phyloP scores from a whole-genome alignment of 2,888 invertebrate genomes.

The Zaprionus bogoriensis region DNA sequence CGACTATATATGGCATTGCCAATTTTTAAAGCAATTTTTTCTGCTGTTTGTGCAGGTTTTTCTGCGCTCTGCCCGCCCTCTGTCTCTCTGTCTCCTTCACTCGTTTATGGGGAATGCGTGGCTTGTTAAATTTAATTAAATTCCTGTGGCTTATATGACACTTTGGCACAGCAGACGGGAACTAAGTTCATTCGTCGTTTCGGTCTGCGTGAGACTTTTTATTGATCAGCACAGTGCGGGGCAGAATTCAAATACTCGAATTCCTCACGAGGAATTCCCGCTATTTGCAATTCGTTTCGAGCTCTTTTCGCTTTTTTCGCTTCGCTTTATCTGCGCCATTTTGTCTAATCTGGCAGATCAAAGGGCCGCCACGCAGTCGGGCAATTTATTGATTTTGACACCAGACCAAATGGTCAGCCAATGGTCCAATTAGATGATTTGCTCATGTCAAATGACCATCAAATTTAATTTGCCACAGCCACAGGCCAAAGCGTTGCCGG shows the following conservation, averaged over 20 bases:
- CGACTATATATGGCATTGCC: slow-evolving; percentile 1
- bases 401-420: not conserved
- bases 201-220: not conserved
- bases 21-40: slow-evolving; percentile 31
- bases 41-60: slow-evolving; percentile 18
- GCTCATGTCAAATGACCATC: slow-evolving; percentile 57
- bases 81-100: slow-evolving; percentile 4
- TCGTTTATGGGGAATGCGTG: not conserved
- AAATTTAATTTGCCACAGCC: slow-evolving; percentile 59
- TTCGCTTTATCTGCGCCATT: too few relatives aligned
- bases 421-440: slow-evolving; percentile 56
- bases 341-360: too few relatives aligned
- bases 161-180: too few relatives aligned
- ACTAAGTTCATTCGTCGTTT: too few relatives aligned
- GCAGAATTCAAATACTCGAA: not conserved
- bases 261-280: not conserved
- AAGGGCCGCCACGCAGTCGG: too few relatives aligned
- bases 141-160: slow-evolving; percentile 7
- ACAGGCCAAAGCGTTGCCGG: slow-evolving; percentile 5
- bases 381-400: not conserved
- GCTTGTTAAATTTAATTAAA: slow-evolving; percentile 40
- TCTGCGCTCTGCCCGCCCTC: not conserved
- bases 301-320: too few relatives aligned
- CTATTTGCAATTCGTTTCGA: not conserved
- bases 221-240: too few relatives aligned